These are phyloP conservation scores for Ictalurus furcatus DNA, from an alignment of 2,113 vertebrate genomes.

Conservation along the genomic window DNA sequence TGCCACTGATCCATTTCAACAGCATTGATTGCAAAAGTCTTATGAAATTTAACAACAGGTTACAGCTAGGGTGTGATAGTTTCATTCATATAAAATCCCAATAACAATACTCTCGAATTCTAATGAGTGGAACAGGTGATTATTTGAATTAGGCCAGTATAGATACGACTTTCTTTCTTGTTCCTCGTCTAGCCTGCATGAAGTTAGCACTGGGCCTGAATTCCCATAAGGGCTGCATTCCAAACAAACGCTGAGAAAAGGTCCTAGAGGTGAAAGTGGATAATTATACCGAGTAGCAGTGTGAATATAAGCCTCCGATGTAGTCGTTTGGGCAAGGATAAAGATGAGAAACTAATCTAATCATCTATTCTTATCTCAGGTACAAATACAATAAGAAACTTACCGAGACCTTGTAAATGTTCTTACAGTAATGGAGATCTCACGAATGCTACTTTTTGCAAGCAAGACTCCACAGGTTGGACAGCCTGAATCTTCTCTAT, in stretches of 20 bases:
- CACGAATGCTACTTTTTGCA: neutral
- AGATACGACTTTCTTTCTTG: neutral
- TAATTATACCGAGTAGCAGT: neutral
- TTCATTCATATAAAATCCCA: neutral
- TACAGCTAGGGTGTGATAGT: neutral
- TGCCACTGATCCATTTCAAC: neutral
- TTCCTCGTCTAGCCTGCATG: neutral
- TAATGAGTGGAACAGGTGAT: neutral
- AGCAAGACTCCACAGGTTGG: conserved; percentile 44
- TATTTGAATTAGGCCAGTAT: neutral
- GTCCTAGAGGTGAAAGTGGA: neutral
- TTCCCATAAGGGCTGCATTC: neutral
- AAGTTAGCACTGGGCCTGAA: neutral
- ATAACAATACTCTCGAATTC: neutral
- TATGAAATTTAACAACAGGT: neutral
- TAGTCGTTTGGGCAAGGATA: neutral
- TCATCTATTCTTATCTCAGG: neutral
- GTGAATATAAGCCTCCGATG: neutral
- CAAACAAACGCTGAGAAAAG: neutral
- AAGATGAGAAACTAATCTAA: neutral
- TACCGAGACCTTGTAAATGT: neutral
- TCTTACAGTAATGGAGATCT: neutral
- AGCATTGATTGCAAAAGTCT: neutral
- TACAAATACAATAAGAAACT: neutral
- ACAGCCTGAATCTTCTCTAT: conserved; percentile 31